Evolutionary conservation across 2,797 vertebrate species (phyloP).

Genomic region (Ctenosaura bakeri): DNA sequence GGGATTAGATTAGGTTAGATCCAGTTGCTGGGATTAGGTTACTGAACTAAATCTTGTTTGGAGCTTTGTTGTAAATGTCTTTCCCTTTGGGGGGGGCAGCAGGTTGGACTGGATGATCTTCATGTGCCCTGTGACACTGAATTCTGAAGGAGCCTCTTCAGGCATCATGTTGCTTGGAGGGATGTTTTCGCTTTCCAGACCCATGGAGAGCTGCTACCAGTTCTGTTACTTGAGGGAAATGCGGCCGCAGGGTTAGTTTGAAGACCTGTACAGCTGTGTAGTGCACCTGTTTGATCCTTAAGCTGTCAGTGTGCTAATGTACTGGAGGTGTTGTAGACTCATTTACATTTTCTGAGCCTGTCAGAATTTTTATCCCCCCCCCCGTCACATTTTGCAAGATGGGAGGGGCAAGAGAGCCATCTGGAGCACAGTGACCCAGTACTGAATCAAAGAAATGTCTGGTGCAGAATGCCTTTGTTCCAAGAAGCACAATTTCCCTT

Average conservation of each 20-base stretch:
- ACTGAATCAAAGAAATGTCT: neutral
- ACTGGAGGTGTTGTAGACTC: constrained; percentile 41
- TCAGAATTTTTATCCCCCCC: constrained; percentile 46
- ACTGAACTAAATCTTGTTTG: neutral
- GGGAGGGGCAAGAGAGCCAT: constrained; percentile 37
- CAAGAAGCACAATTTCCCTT: constrained; percentile 44
- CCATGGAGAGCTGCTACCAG: neutral
- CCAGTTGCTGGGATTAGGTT: neutral
- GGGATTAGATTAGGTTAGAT: neutral
- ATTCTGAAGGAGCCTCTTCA: neutral
- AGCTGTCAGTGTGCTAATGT: constrained; percentile 25
- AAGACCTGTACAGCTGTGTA: neutral
- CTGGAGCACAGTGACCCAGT: constrained; percentile 47
- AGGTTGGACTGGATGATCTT: neutral
- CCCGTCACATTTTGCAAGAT: constrained; percentile 37
- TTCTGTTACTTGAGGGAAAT: neutral
- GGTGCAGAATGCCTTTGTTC: constrained; percentile 31
- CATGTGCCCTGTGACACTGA: neutral
- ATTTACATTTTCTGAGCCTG: constrained; percentile 13
- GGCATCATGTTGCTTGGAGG: neutral
- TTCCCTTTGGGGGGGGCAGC: neutral
- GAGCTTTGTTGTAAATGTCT: neutral
- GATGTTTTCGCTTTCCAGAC: neutral
- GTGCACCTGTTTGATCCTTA: neutral
- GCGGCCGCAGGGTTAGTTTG: neutral